These are phyloP conservation scores for Hylyphantes graminicola DNA, from an alignment of 1,140 invertebrate genomes.

Conservation along the genomic window DNA sequence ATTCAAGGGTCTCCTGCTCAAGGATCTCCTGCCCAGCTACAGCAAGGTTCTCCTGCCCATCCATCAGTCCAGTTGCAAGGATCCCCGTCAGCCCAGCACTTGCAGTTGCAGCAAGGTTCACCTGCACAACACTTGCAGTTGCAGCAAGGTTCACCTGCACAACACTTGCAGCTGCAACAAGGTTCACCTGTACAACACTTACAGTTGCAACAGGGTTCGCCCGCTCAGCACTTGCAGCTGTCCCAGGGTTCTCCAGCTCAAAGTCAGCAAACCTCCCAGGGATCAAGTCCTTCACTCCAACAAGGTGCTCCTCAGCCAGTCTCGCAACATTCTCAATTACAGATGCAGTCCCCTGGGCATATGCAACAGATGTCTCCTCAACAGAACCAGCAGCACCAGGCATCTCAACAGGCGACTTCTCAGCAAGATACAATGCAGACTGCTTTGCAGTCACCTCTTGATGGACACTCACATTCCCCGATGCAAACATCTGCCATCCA, in stretches of 20 bases:
- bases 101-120: constrained; percentile 41
- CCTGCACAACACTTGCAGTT: constrained; percentile 34
- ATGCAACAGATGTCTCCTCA: constrained; percentile 7
- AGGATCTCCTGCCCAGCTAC: constrained; percentile 47
- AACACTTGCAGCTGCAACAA: constrained; percentile 27
- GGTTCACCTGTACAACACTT: constrained; percentile 3
- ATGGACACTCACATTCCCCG: constrained; percentile 3
- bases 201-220: constrained; percentile 30
- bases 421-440: constrained; percentile 12
- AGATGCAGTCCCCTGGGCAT: constrained; percentile 33
- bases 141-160: constrained; percentile 38
- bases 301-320: neutral
- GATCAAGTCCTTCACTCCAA: constrained; percentile 4
- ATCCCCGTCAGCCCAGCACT: constrained; percentile 14
- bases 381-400: constrained; percentile 16
- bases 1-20: constrained; percentile 55
- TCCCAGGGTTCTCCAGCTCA: neutral
- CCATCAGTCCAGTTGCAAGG: constrained; percentile 34
- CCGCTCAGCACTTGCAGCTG: constrained; percentile 30
- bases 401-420: neutral
- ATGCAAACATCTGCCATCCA: constrained; percentile 18
- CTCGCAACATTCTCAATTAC: neutral
- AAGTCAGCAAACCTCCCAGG: constrained; percentile 5
- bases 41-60: constrained; percentile 49
- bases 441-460: constrained; percentile 2